Evolutionary conservation across 2,113 vertebrate species (phyloP), one percentile per base, ranked within the genome.

Genomic region (Gasterosteus aculeatus): DNA sequence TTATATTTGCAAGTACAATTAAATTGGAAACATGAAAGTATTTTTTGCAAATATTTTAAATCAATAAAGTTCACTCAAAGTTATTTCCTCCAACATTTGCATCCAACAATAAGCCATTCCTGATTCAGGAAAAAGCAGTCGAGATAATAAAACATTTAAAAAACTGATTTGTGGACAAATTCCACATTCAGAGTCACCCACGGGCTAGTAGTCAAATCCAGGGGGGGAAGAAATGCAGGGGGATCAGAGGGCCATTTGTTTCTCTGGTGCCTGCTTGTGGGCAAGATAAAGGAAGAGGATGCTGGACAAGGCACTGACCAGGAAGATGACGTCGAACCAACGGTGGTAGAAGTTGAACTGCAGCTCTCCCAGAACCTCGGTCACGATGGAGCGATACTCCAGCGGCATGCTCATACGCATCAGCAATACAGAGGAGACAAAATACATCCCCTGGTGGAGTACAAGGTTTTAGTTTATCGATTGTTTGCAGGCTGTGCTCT

Each of bases 311-410:
- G 98, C 98, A 11, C 98, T 99, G 90, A 99, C 97, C 76, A 99
- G 93, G 92, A 99, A 99, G 93, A 99, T 99, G 46, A 99, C 98
- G 49, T 99, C 98, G 72, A 99, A 99, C 98, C 98, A 99, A 0
- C 98, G 97, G 88, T 99, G 98, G 62, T 99, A 99, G 84, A 99
- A 99, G 90, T 96, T 99, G 88, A 99, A 99, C 91, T 99, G 98
- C 57, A 99, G 95, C 67, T 99, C 98, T 38, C 98, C 98, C 6
- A 99, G 94, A 33, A 99, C 98, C 71, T 99, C 96, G 0, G 97
- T 97, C 66, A 99, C 96, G 0, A 99, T 99, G 85, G 94, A 98
- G 77, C 98, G 97, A 79, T 99, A 99, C 44, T 99, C 96, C 11
- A 93, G 91, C 0, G 98, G 98, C 98, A 99, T 99, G 65, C 98